Conservation (phyloP, 2,113 vertebrate genomes). For the Serinus canaria region DNA sequence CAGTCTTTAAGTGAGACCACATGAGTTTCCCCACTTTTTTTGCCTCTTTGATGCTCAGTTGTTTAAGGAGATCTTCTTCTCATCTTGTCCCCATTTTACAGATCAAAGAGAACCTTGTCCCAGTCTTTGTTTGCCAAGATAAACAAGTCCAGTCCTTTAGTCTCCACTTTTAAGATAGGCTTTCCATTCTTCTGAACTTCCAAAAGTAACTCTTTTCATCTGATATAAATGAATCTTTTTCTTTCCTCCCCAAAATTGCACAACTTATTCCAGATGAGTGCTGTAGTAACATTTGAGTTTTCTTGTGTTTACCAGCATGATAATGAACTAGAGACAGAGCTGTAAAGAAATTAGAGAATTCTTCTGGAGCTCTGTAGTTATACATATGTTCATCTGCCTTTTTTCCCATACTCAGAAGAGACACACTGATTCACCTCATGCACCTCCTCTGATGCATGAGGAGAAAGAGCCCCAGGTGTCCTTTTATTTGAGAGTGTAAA, state of each 20-base stretch:
- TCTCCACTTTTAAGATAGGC: conserved; percentile 24
- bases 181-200: background rate
- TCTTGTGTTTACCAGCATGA: background rate
- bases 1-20: background rate
- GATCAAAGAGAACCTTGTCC: background rate
- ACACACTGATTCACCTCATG: background rate
- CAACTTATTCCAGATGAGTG: background rate
- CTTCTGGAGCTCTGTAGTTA: background rate
- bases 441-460: background rate
- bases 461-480: background rate
- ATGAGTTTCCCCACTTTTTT: background rate
- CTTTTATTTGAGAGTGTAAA: background rate
- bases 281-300: background rate
- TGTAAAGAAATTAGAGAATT: background rate
- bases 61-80: background rate
- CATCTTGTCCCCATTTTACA: background rate
- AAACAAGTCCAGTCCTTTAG: background rate
- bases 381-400: background rate
- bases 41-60: background rate
- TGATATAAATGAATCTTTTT: background rate
- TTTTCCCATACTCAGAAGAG: background rate
- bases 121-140: conserved; percentile 6
- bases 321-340: background rate
- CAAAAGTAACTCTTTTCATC: background rate
- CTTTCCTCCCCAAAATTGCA: background rate